Evolutionary conservation across 2,888 invertebrate genomes (phyloP).

Genomic region (Epistrophe eligans): DNA sequence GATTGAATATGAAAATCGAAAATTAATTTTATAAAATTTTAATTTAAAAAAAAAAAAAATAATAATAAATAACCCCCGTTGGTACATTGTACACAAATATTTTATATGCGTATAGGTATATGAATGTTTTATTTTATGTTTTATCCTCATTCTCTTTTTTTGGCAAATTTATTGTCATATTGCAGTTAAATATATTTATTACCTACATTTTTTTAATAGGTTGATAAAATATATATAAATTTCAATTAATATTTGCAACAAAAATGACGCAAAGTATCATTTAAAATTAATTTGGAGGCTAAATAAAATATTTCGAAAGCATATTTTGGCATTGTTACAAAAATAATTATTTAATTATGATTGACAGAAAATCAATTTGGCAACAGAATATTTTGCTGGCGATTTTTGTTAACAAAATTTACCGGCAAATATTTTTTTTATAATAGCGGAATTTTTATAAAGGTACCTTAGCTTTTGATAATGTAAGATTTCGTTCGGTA

Average conservation of each 20-base stretch:
- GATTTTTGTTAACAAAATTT: too few relatives aligned
- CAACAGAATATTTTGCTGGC: too few relatives aligned
- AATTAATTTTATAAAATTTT: conserved; percentile 54
- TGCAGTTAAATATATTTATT: conserved; percentile 34
- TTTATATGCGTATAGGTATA: neutral
- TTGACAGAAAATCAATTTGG: neutral
- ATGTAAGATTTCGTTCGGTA: too few relatives aligned
- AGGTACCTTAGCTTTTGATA: too few relatives aligned
- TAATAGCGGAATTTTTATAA: too few relatives aligned
- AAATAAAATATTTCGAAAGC: conserved; percentile 49
- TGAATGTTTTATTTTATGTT: conserved; percentile 17
- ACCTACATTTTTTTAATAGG: conserved; percentile 3
- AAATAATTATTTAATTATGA: conserved; percentile 19
- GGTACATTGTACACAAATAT: conserved; percentile 6
- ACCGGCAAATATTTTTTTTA: too few relatives aligned
- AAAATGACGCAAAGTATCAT: conserved; percentile 40
- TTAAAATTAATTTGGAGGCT: conserved; percentile 20
- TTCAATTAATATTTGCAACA: conserved; percentile 48
- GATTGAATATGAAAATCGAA: conserved; percentile 73
- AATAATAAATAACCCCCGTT: neutral
- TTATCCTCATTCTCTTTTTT: neutral
- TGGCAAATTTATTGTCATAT: conserved; percentile 48
- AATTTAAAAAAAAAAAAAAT: conserved; percentile 30
- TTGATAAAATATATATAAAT: conserved; percentile 1
- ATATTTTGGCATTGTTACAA: conserved; percentile 13